Percentiles rank a stretch among this genome's conserved stretches.
These are phyloP conservation scores for Periparus ater DNA, from an alignment of 2,797 vertebrate species.

Conservation along the genomic window DNA sequence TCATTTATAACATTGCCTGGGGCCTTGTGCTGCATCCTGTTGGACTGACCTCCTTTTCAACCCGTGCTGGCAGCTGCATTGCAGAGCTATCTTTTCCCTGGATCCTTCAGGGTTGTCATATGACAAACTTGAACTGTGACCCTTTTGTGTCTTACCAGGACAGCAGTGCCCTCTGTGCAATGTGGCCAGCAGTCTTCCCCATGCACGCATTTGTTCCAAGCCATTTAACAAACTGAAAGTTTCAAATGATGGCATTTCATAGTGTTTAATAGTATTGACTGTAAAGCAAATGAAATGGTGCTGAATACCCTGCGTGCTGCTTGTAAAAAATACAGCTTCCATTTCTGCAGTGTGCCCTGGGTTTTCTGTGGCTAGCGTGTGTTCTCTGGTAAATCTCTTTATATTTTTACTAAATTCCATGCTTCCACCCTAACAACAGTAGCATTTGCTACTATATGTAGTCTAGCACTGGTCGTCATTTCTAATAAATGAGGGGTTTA, in stretches of 20 bases:
- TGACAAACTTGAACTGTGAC: slow-evolving; percentile 86
- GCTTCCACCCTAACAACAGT: neutral
- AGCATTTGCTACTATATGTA: neutral
- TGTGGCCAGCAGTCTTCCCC: slow-evolving; percentile 64
- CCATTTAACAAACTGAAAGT: slow-evolving; percentile 61
- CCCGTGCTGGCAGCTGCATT: slow-evolving; percentile 82
- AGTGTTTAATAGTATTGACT: slow-evolving; percentile 55
- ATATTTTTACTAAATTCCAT: slow-evolving; percentile 21
- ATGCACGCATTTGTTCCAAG: slow-evolving; percentile 15
- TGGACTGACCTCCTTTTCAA: slow-evolving; percentile 94
- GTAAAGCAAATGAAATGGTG: slow-evolving; percentile 58
- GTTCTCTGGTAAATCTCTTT: slow-evolving; percentile 14
- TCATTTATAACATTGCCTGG: slow-evolving; percentile 85
- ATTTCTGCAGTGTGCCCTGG: slow-evolving; percentile 16
- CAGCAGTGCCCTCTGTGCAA: slow-evolving; percentile 60
- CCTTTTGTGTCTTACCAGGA: slow-evolving; percentile 77
- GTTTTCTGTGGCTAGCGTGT: neutral
- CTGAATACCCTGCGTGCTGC: slow-evolving; percentile 28
- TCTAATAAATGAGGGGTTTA: neutral
- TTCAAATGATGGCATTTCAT: slow-evolving; percentile 56
- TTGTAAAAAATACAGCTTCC: slow-evolving; percentile 44
- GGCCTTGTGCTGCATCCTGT: slow-evolving; percentile 87
- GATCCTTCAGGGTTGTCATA: slow-evolving; percentile 77
- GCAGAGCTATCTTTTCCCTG: slow-evolving; percentile 75
- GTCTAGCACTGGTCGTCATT: slow-evolving; percentile 31